Evolutionary conservation across 2,113 vertebrate species (phyloP), one percentile per base, ranked within the genome.

Genomic region (Pyxicephalus adspersus): DNA sequence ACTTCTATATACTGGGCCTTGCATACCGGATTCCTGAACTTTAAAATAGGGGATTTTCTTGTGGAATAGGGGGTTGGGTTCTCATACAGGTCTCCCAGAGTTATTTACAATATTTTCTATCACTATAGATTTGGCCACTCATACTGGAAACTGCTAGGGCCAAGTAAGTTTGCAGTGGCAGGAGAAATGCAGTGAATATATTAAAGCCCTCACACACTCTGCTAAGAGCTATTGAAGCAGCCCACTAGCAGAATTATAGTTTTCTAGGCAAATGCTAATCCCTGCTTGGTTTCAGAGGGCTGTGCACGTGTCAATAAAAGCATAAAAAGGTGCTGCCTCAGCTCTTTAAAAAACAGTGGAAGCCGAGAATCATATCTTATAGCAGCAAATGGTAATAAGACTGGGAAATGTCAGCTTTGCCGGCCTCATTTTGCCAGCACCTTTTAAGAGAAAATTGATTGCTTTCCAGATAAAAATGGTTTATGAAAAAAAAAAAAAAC

Each of bases 261-360:
- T 92, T 92, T 92, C 91, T 90, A 81, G 89, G 89, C 85, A 91
- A 91, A 91, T 92, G 90, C 89, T 91, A 89, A 90, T 90, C 89
- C 87, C 90, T 88, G 87, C 88, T 83, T 90, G 91, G 88, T 90
- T 90, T 89, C 85, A 90, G 87, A 85, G 86, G 88, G 89, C 88
- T 89, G 87, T 87, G 89, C 91, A 92, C 90, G 91, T 89, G 89
- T 91, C 90, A 92, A 89, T 91, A 92, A 91, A 88, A 92, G 90
- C 87, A 90, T 89, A 88, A 73, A 80, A 83, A 89, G 88, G 88
- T 91, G 89, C 91, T 85, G 86, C 87, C 85, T 88, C 90, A 89
- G 90, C 89, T 88, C 89, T 91, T 86, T 61, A 78, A 83, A n/a
- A 85, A 60, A 87, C 84, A 64, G 60, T 64, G 60, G 22, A 64